Conservation (phyloP, 2,113 vertebrate genomes). For the Willisornis vidua region DNA sequence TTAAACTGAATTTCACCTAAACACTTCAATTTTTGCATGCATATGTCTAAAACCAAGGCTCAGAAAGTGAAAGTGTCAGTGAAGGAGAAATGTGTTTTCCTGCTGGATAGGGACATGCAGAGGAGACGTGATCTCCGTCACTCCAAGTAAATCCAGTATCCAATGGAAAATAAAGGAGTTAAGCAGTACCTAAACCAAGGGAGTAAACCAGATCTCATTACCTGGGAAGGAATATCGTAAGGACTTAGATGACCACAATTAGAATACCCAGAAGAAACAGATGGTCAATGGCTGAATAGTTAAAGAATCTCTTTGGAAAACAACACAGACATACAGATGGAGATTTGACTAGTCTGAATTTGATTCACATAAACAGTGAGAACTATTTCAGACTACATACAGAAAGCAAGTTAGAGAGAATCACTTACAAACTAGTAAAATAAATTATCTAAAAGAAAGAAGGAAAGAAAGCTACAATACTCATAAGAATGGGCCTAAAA, state of each 20-base stretch:
- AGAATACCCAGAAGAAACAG: background rate
- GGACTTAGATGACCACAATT: background rate
- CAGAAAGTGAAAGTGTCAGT: background rate
- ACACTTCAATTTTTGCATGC: background rate
- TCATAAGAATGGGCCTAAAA: background rate
- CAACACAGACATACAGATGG: background rate
- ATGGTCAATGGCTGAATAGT: background rate
- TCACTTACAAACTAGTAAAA: background rate
- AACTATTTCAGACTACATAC: background rate
- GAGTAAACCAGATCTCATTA: background rate
- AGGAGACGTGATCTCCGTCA: background rate
- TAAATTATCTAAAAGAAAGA: background rate
- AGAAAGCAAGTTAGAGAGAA: background rate
- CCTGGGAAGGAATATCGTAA: background rate
- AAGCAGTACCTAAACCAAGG: background rate
- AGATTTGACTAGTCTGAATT: background rate
- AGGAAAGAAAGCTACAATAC: background rate
- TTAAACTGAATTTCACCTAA: background rate
- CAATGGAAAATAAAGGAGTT: background rate
- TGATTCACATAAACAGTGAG: background rate
- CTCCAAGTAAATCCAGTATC: background rate
- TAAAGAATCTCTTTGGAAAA: background rate
- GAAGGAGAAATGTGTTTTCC: background rate
- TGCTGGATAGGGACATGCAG: background rate
- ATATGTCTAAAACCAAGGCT: background rate